Base-by-base conservation (phyloP, 2,888 invertebrate genomes). In the Ornithoptera priamus region DNA sequence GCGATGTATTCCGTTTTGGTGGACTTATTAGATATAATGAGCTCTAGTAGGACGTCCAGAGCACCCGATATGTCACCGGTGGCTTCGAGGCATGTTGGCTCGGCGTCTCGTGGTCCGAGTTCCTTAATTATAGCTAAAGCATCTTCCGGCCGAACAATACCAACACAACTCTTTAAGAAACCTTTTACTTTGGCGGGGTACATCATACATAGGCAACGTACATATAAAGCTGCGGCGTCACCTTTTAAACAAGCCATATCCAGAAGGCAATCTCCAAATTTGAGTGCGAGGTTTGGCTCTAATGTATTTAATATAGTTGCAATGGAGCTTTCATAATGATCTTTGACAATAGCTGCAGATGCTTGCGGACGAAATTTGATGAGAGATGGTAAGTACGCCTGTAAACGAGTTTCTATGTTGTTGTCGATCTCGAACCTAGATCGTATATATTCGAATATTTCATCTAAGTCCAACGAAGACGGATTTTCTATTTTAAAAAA, bases 81-180 rank as follows among this genome's bases (percentile, higher is more conserved):
- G 50, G 89, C 87, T 76, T 92, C 93, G 53, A 92, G 81, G 70
- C 92, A 91, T 30, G 74, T 67, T 30, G 92, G 86, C 76, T 88
- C 91, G 6, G 91, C 91, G 30, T 85, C 84, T 20, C 71, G 71
- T 8, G 84, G 83, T 2, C 84, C 85, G 57, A 79, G 75, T 68
- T 84, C 84, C 42, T 81, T 82, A 58, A 92, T 84, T 20, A 85
- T 78, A 6, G 75, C 75, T 22, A 92, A 78, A 50, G 92, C 91
- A 22, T 88, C 86, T 75, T 92, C 92, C 17, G 92, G 93, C 0
- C 88, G 82, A 12, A 92, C 81, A 46, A 84, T 73, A 6, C 90
- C 88, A 6, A 84, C 78, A 67, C 89, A 81, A 36, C 83, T 81
- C 8, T 72, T 70, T 8, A 93, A 77, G 71, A 92, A 92, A 0